Percentiles rank a stretch among this genome's conserved stretches.
phyloP scores from a whole-genome alignment of 1,140 invertebrate species.

The Megalopta genalis region DNA sequence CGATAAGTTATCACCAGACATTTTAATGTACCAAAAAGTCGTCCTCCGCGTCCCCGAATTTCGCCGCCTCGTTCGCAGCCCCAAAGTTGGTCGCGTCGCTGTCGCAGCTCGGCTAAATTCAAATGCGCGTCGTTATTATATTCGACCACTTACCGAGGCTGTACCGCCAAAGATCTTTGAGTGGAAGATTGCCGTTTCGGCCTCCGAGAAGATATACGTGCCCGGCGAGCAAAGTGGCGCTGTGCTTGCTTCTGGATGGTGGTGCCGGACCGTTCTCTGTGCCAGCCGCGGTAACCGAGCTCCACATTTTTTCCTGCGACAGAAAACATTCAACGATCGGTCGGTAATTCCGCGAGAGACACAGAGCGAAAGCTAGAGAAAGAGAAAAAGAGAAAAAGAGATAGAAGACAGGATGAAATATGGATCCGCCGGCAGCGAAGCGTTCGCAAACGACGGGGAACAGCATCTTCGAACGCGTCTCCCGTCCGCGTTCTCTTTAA shows the following conservation, averaged over 20 bases:
- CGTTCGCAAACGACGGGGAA: neutral
- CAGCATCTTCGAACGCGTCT: conserved; percentile 11
- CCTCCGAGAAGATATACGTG: conserved; percentile 91
- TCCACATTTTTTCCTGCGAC: conserved; percentile 82
- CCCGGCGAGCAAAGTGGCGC: conserved; percentile 87
- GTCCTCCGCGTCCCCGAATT: neutral
- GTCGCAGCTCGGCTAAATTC: no score
- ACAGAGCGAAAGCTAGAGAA: no score
- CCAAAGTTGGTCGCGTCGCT: neutral
- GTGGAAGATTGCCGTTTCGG: conserved; percentile 88
- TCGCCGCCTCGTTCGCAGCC: neutral
- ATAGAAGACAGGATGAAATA: no score
- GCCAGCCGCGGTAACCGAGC: conserved; percentile 81
- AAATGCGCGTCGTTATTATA: no score
- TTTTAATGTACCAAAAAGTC: no score
- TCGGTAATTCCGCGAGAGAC: no score
- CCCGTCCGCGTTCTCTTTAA: conserved; percentile 30
- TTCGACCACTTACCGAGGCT: conserved; percentile 84
- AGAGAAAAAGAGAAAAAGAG: no score
- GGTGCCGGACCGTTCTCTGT: conserved; percentile 82
- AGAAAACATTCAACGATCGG: conserved; percentile 7
- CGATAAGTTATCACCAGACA: no score
- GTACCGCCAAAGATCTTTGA: conserved; percentile 93
- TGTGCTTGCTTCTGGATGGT: conserved; percentile 89
- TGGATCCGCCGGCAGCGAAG: no score